These are phyloP conservation scores for Crotophaga sulcirostris DNA, from an alignment of 2,113 vertebrate species.

Conservation along the genomic window DNA sequence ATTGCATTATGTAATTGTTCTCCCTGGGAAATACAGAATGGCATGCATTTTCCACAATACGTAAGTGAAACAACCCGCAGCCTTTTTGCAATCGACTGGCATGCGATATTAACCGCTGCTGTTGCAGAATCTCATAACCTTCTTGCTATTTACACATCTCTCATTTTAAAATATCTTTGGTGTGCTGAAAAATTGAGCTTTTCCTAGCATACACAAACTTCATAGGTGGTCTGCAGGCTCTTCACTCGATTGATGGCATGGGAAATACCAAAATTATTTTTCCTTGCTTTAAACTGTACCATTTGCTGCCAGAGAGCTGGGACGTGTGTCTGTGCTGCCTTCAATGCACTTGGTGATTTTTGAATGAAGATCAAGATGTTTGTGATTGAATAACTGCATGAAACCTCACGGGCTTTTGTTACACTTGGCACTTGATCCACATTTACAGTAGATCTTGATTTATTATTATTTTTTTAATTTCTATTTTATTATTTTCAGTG, in stretches of 20 bases:
- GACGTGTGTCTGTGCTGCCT: slow-evolving; percentile 77
- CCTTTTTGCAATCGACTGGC: slow-evolving; percentile 83
- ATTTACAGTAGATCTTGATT: slow-evolving; percentile 48
- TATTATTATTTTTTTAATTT: neutral
- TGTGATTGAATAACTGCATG: slow-evolving; percentile 81
- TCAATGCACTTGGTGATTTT: slow-evolving; percentile 73
- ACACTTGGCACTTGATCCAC: slow-evolving; percentile 71
- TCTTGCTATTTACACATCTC: slow-evolving; percentile 76
- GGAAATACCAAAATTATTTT: slow-evolving; percentile 73
- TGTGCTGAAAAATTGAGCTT: slow-evolving; percentile 72
- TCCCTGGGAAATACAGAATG: slow-evolving; percentile 87
- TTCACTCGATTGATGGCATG: slow-evolving; percentile 81
- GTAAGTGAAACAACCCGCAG: slow-evolving; percentile 86
- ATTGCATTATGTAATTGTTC: slow-evolving; percentile 89
- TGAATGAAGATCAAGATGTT: slow-evolving; percentile 73
- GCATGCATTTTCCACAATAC: slow-evolving; percentile 94
- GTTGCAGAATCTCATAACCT: slow-evolving; percentile 79
- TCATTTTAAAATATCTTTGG: slow-evolving; percentile 75
- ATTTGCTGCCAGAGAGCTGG: slow-evolving; percentile 81
- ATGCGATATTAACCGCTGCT: slow-evolving; percentile 88
- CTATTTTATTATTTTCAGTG: slow-evolving; percentile 7
- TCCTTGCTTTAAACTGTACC: slow-evolving; percentile 78
- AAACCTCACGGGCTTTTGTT: slow-evolving; percentile 80
- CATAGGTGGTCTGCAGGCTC: slow-evolving; percentile 74
- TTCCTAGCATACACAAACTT: slow-evolving; percentile 71